Evolutionary conservation across 2,113 vertebrate species (phyloP).

Genomic region (Hystrix cristata): DNA sequence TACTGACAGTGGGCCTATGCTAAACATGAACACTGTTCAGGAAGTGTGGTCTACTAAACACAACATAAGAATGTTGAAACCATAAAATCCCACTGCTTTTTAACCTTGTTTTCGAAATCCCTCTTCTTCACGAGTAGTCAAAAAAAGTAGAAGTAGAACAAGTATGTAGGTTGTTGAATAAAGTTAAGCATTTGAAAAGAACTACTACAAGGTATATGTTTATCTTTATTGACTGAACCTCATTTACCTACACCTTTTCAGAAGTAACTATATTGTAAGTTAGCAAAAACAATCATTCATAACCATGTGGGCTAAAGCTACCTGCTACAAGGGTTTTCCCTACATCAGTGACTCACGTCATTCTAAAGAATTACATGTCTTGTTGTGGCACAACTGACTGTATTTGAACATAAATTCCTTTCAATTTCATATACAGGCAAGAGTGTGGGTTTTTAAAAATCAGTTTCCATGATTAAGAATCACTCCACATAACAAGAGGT

Average conservation of each 20-base stretch:
- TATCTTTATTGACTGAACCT: conserved; percentile 34
- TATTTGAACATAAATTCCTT: neutral
- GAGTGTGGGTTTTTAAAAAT: neutral
- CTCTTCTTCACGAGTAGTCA: neutral
- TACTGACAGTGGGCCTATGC: neutral
- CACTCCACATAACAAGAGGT: neutral
- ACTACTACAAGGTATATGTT: neutral
- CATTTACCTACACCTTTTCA: conserved; percentile 35
- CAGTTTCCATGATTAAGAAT: conserved; percentile 44
- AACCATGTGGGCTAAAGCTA: neutral
- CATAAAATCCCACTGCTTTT: conserved; percentile 6
- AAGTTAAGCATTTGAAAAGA: conserved; percentile 37
- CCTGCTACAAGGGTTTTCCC: neutral
- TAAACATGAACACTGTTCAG: neutral
- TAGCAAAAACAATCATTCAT: conserved; percentile 4
- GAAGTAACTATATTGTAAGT: neutral
- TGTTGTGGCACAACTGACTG: neutral
- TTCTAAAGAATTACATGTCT: too few relatives aligned
- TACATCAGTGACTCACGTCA: neutral
- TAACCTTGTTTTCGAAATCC: conserved; percentile 10
- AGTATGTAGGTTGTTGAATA: neutral
- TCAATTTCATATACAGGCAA: neutral
- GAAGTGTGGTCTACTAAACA: neutral
- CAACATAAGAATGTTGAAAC: neutral
- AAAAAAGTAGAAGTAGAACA: conserved; percentile 31